These are phyloP conservation scores for Toxotes jaculatrix DNA, from an alignment of 2,113 vertebrate species.

Conservation along the genomic window DNA sequence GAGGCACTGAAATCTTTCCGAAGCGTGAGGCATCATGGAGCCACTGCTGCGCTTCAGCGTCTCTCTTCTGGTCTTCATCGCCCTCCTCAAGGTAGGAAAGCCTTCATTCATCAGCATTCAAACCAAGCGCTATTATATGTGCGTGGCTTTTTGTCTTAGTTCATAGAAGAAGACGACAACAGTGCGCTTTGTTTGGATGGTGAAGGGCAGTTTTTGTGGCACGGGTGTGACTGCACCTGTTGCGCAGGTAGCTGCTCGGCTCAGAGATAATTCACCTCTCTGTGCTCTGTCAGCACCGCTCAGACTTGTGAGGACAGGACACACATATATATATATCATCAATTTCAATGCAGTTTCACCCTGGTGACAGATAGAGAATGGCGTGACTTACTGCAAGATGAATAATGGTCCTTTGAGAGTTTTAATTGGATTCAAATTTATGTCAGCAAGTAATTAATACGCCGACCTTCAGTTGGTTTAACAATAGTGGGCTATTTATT, in stretches of 20 bases:
- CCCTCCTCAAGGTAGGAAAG: slow-evolving; percentile 58
- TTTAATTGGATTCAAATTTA: slow-evolving; percentile 26
- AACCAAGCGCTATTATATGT: no score
- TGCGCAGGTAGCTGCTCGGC: slow-evolving; percentile 39
- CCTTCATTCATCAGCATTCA: accelerated
- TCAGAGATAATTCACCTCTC: background rate
- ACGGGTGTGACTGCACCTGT: slow-evolving; percentile 64
- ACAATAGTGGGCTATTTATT: slow-evolving; percentile 25
- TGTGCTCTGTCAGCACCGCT: background rate
- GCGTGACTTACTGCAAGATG: background rate
- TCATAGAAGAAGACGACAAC: background rate
- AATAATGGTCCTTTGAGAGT: slow-evolving; percentile 16
- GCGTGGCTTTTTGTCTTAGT: background rate
- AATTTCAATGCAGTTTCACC: background rate
- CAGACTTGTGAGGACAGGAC: background rate
- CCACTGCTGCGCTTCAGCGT: slow-evolving; percentile 28
- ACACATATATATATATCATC: background rate
- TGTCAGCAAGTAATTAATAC: slow-evolving; percentile 41
- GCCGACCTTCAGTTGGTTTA: slow-evolving; percentile 18
- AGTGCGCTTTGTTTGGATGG: background rate
- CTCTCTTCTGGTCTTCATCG: slow-evolving; percentile 40
- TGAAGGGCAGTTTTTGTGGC: background rate
- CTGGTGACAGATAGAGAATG: background rate
- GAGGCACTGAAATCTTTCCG: background rate
- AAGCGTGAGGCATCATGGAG: slow-evolving; percentile 60